Conservation (phyloP, 2,797 vertebrate species). For the Manis crassicaudata region DNA sequence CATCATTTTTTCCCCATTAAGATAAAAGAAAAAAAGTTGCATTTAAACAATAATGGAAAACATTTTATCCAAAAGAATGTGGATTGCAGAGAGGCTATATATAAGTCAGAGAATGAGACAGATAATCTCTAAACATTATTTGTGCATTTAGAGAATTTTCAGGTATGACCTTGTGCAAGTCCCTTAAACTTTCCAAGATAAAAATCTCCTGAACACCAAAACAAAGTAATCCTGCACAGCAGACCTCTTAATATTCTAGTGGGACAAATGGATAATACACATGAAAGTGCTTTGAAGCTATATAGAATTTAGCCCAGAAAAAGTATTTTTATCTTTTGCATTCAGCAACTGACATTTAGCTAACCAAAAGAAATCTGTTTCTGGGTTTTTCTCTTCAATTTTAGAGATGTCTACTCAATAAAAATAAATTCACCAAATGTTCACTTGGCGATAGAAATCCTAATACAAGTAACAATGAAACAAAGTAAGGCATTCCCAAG, state of each 20-base stretch:
- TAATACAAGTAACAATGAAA: conserved; percentile 69
- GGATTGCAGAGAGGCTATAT: background rate
- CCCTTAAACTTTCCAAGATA: background rate
- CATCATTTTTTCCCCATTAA: conserved; percentile 16
- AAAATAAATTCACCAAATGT: conserved; percentile 80
- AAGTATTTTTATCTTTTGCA: conserved; percentile 75
- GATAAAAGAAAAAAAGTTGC: background rate
- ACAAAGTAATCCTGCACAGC: background rate
- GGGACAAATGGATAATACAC: background rate
- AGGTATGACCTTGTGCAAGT: background rate
- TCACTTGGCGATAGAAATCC: conserved; percentile 69
- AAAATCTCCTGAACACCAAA: background rate
- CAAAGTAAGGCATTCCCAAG: conserved; percentile 62
- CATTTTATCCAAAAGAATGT: background rate
- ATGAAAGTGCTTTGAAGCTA: conserved; percentile 46
- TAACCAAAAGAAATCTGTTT: conserved; percentile 72
- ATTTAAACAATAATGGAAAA: background rate
- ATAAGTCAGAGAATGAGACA: background rate
- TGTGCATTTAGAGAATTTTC: background rate
- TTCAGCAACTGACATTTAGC: conserved; percentile 77
- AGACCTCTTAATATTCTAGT: background rate
- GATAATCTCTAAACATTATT: background rate
- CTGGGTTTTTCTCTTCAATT: conserved; percentile 60
- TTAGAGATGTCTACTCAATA: conserved; percentile 75
- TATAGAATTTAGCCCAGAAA: conserved; percentile 21